Evolutionary conservation across 2,797 vertebrate genomes (phyloP), one percentile per base, ranked within the genome.

Genomic region (Crossoptilon crossoptilon): DNA sequence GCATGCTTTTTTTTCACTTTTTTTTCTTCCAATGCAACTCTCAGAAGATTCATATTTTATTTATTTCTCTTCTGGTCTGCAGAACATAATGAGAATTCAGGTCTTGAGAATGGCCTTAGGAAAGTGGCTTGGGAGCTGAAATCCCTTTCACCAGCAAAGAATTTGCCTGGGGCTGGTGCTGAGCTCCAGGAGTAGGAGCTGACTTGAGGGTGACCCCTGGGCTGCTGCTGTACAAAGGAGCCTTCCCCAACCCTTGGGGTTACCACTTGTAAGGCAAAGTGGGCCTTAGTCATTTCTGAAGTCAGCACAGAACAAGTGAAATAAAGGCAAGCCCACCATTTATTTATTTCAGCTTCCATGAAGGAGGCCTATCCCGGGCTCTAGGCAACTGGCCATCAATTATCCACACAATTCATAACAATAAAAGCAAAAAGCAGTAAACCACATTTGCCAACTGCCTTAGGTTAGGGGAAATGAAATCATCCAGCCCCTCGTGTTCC

Each of bases 311-410:
- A 70, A 87, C 3, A 14, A 72, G 43, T 31, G 79, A 92, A 87
- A 87, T 59, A 60, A 87, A 67, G 75, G 56, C 63, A 75, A 81
- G 3, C 27, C 29, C 29, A 35, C 59, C 6, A 2, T 81, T 91
- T 85, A 63, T 95, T 91, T 91, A 44, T 60, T 91, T 92, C 70
- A 89, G 17, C 35, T 78, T 72, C 87, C 48, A 31, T 23, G 87
- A 70, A 86, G 83, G 53, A 90, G 56, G 76, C 60, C 76, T 95
- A 24, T 78, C 70, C 35, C 48, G 68, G 60, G 39, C 59, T 91
- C 22, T 58, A 84, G 89, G 95, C 87, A 86, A 24, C 37, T 48
- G 84, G 92, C 85, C 92, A 92, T 84, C 89, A 79, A 88, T 92
- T 95, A 90, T 88, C 41, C 76, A 56, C 74, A 71, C 53, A 72